Conservation (phyloP, 2,113 vertebrate species). For the Pygoscelis antarcticus region DNA sequence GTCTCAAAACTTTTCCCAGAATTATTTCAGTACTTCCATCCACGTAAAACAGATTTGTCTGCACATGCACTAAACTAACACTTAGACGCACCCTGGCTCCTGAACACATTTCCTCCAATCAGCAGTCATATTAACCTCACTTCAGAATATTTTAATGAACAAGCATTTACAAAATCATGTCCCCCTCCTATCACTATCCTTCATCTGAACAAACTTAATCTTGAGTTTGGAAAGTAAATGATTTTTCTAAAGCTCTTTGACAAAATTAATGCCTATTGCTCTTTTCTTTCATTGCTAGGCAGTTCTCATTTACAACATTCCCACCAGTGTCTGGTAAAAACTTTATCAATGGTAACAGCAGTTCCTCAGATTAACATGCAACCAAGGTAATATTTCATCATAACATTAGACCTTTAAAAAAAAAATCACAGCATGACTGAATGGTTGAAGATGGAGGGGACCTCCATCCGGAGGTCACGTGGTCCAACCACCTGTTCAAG, state of each 20-base stretch:
- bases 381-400: not conserved
- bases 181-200: not conserved
- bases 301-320: not conserved
- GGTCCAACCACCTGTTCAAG: not conserved
- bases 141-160: not conserved
- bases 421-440: not conserved
- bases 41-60: not conserved
- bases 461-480: not conserved
- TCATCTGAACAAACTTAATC: not conserved
- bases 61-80: not conserved
- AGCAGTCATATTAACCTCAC: not conserved
- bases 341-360: not conserved
- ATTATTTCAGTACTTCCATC: not conserved
- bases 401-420: not conserved
- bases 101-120: not conserved
- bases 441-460: not conserved
- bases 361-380: not conserved
- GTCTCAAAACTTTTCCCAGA: not conserved
- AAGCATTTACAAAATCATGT: not conserved
- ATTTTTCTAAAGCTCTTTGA: not conserved
- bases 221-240: not conserved
- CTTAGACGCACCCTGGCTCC: not conserved
- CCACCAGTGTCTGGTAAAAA: not conserved
- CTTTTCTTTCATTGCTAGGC: not conserved
- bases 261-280: not conserved